A percentile compares a stretch with the other conserved stretches of the same genome.
Evolutionary conservation across 2,797 vertebrate genomes (phyloP).

Genomic region (Limosa lapponica): DNA sequence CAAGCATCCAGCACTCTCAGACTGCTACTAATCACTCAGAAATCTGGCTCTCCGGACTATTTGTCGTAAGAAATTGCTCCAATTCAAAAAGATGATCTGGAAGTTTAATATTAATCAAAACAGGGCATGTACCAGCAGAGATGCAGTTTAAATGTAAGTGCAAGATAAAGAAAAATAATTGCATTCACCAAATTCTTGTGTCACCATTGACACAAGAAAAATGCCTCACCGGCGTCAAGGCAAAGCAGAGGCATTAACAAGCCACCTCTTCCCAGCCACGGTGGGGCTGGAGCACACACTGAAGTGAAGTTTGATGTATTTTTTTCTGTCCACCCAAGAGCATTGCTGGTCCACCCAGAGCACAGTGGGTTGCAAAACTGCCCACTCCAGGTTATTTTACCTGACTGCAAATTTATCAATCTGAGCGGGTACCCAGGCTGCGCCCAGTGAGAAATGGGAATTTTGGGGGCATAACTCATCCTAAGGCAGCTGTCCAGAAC

Average conservation of each 20-base stretch:
- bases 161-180: conserved; percentile 64
- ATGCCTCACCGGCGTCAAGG: background rate
- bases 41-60: conserved; percentile 62
- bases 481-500: background rate
- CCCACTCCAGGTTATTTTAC: fast-evolving
- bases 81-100: conserved; percentile 72
- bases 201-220: background rate
- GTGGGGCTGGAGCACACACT: background rate
- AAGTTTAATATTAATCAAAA: conserved; percentile 77
- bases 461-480: background rate
- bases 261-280: background rate
- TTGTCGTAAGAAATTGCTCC: conserved; percentile 75
- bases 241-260: background rate
- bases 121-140: conserved; percentile 51
- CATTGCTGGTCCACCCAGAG: background rate
- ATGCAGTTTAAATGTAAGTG: conserved; percentile 53
- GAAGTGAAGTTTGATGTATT: background rate
- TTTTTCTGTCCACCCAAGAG: background rate
- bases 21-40: conserved; percentile 74
- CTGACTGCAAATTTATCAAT: background rate
- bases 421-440: background rate
- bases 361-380: background rate
- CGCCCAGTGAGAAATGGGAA: background rate
- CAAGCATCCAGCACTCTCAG: conserved; percentile 50
- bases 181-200: background rate